Percentiles rank a stretch among this genome's conserved stretches.
Conservation (phyloP, 2,888 invertebrate species). For the Phytoseiulus persimilis region DNA sequence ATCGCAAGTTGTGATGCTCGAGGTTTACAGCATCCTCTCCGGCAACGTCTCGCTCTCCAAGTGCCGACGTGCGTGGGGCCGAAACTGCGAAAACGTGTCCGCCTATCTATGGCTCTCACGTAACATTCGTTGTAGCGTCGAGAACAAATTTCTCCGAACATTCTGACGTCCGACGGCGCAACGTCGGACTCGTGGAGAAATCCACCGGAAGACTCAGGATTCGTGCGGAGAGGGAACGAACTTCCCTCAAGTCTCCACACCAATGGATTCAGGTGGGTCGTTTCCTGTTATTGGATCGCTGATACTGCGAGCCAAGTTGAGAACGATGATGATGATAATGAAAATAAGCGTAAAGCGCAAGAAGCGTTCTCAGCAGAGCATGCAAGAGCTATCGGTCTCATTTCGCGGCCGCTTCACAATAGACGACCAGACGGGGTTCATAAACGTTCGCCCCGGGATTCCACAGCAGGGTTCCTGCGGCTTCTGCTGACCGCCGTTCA, state of each 20-base stretch:
- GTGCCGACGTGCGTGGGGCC: background rate
- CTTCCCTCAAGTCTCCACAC: too few species aligned
- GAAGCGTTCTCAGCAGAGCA: background rate
- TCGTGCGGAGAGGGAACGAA: too few species aligned
- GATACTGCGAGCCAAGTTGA: background rate
- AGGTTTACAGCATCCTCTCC: background rate
- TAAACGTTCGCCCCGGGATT: background rate
- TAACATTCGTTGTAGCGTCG: background rate
- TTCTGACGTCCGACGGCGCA: background rate
- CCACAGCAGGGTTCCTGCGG: background rate
- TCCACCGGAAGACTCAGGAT: background rate
- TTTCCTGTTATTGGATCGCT: background rate
- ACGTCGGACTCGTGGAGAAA: background rate
- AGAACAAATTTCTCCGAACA: background rate
- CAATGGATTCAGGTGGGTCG: background rate
- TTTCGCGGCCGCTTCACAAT: background rate
- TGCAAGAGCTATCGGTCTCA: background rate
- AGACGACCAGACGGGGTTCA: background rate
- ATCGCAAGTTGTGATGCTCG: background rate
- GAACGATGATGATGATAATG: background rate
- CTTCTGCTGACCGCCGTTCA: background rate
- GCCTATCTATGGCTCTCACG: background rate
- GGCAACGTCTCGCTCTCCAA: background rate
- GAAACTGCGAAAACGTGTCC: background rate
- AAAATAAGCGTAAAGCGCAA: background rate